These are phyloP conservation scores for Pampusana beccarii DNA, from an alignment of 2,113 vertebrate genomes.

Conservation along the genomic window DNA sequence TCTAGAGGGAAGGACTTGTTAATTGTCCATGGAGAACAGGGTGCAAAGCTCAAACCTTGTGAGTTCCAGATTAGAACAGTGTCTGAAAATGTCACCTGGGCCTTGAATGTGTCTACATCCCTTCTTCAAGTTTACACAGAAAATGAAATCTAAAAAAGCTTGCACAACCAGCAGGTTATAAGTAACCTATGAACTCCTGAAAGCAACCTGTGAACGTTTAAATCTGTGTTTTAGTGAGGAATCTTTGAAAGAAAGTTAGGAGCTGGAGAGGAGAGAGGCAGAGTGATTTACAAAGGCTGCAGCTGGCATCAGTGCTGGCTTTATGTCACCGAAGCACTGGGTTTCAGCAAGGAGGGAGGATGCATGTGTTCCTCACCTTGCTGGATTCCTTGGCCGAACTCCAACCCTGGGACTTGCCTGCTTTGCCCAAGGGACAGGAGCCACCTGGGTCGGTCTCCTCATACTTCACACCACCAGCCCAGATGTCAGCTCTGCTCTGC, in stretches of 20 bases:
- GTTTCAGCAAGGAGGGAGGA: background rate
- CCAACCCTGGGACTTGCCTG: background rate
- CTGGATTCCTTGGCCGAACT: background rate
- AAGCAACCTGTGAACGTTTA: conserved; percentile 34
- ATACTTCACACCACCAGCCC: background rate
- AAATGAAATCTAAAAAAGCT: conserved; percentile 9
- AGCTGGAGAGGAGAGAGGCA: background rate
- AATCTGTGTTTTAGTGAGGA: conserved; percentile 27
- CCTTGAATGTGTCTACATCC: conserved; percentile 7
- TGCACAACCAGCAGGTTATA: background rate
- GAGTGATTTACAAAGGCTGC: background rate
- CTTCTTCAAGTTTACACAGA: conserved; percentile 37
- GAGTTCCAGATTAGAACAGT: background rate
- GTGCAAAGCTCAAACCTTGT: conserved; percentile 8
- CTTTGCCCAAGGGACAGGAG: background rate
- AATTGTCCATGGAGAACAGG: background rate
- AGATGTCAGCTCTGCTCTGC: background rate
- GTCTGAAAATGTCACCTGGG: background rate
- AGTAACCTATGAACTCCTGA: conserved; percentile 22
- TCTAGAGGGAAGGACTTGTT: accelerated
- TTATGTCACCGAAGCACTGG: background rate
- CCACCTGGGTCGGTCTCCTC: background rate
- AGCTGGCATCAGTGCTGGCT: background rate
- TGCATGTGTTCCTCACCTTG: background rate
- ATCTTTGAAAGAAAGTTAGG: background rate